Evolutionary conservation across 2,797 vertebrate species (phyloP), one percentile per base, ranked within the genome.

Genomic region (Coendou prehensilis): DNA sequence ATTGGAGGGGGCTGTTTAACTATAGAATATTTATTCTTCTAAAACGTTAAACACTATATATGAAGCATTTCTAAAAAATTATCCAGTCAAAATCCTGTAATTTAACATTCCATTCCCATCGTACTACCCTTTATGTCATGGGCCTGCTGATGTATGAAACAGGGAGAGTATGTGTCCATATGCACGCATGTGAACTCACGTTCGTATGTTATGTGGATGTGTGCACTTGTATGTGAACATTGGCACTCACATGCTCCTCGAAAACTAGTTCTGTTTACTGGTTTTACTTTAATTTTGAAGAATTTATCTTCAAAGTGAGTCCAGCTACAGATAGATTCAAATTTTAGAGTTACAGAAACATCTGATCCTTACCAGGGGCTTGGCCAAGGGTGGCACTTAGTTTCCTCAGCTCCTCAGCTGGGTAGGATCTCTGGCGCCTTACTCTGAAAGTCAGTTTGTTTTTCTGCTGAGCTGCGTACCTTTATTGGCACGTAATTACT

Each of bases 401-500:
- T 84, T 93, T 69, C 79, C 63, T 85, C 57, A 17, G 9, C 87
- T 75, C 54, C 22, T 54, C 6, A 1, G 85, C 83, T 92, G 41
- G 56, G 45, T 22, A 96, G 88, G 86, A 63, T 95, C 76, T 87
- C 85, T 93, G 94, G 93, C 17, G 45, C 94, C 94, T 90, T 56
- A 76, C 95, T 94, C 93, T 50, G 81, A 89, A 83, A 88, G 94
- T 90, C 93, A 89, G 37, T 94, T 96, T 96, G 96, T 96, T 97
- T 95, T 97, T 96, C 76, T 90, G 82, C 96, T 78, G 75, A 94
- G 75, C 91, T 92, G 33, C 96, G 95, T 93, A 87, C 94, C 82
- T 96, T 95, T 97, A 97, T 95, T 95, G 96, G 89, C 82, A 23
- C 95, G 84, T 98, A 98, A 98, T 97, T 96, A 98, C 96, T 97